Conservation (phyloP, 2,113 vertebrate genomes). For the Phycodurus eques region DNA sequence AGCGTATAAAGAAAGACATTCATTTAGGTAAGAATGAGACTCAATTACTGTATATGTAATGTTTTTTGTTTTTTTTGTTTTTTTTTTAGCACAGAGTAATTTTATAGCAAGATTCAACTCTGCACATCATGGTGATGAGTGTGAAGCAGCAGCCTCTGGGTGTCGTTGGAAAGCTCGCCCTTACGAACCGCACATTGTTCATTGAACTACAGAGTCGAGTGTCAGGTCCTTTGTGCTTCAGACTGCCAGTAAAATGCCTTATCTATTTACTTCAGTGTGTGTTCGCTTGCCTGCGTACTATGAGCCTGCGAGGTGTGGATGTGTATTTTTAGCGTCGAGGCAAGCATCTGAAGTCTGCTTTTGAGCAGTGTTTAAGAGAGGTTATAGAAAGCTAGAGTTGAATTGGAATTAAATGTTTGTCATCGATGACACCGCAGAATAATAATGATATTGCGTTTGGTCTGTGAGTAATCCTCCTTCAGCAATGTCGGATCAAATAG, state of each 20-base stretch:
- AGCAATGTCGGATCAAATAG: not conserved
- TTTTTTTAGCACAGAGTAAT: not conserved
- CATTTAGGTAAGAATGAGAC: not conserved
- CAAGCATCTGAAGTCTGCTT: not conserved
- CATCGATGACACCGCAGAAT: not conserved
- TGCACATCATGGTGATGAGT: conserved; percentile 6
- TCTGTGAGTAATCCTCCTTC: not conserved
- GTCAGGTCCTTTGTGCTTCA: conserved; percentile 52
- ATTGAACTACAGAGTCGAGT: conserved; percentile 61
- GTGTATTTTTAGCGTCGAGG: not conserved
- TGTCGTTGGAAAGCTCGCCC: conserved; percentile 35
- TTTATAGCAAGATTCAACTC: not conserved
- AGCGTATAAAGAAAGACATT: not conserved
- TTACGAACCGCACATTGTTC: conserved; percentile 29
- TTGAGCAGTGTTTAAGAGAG: not conserved
- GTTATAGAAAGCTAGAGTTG: not conserved
- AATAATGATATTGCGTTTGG: not conserved
- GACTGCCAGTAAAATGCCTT: conserved; percentile 71
- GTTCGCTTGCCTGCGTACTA: not conserved
- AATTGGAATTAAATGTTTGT: not conserved
- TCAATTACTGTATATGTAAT: not conserved
- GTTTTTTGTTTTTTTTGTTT: not conserved
- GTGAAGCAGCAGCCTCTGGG: conserved; percentile 36
- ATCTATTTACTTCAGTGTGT: conserved; percentile 25
- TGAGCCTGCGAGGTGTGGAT: not conserved